Conservation (phyloP, 2,797 vertebrate species). For the Tapera naevia region DNA sequence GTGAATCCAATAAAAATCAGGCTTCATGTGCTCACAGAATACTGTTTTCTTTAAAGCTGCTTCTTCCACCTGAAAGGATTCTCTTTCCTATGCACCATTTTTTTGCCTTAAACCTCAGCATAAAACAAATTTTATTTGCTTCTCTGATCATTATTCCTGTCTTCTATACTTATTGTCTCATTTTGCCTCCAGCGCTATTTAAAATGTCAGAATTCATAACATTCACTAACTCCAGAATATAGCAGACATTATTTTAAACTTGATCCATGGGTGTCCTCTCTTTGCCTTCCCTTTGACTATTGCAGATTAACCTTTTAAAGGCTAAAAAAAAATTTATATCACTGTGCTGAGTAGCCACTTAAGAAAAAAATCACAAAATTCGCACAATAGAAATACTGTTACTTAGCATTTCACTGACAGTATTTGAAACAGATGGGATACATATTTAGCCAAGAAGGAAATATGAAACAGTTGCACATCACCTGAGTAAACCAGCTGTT, state of each 20-base stretch:
- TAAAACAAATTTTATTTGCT: slow-evolving; percentile 11
- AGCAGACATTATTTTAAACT: not conserved
- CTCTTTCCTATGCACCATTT: not conserved
- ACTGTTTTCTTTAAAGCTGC: not conserved
- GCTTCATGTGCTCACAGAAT: not conserved
- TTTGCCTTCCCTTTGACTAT: not conserved
- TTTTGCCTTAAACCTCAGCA: not conserved
- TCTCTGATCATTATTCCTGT: not conserved
- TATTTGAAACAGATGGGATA: not conserved
- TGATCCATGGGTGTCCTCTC: not conserved
- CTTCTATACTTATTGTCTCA: not conserved
- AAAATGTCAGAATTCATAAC: slow-evolving; percentile 43
- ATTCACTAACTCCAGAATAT: not conserved
- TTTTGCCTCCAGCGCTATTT: not conserved
- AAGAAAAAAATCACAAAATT: not conserved
- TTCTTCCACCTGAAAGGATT: not conserved
- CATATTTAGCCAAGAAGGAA: not conserved
- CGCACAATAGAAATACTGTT: not conserved
- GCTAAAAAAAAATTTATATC: not conserved
- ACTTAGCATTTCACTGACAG: not conserved
- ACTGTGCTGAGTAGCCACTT: not conserved
- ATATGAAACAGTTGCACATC: not conserved
- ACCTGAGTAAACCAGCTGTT: not conserved
- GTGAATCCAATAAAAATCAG: not conserved
- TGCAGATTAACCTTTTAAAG: not conserved